Percentiles rank a stretch among this genome's conserved stretches.
Conservation (phyloP, 1,140 invertebrate species). For the Lordiphosa collinella region DNA sequence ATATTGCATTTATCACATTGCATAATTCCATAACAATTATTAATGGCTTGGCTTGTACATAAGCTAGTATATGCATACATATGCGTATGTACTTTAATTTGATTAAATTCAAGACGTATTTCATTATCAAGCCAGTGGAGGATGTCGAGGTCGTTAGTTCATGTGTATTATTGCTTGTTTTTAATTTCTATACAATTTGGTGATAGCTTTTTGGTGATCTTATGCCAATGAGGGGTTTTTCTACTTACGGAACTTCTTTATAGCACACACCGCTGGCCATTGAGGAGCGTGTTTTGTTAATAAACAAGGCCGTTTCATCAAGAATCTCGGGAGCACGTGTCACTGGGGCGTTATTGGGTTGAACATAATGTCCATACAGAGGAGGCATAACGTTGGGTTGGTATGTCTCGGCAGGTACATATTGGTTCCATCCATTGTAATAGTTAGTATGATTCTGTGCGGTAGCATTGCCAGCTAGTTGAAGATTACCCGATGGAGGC, state of each 20-base stretch:
- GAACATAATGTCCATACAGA: conserved; percentile 43
- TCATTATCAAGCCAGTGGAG: conserved; percentile 60
- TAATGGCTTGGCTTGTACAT: conserved; percentile 11
- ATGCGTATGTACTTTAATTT: conserved; percentile 11
- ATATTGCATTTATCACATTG: background rate
- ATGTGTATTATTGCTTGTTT: conserved; percentile 40
- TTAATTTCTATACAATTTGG: conserved; percentile 21
- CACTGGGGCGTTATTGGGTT: conserved; percentile 13
- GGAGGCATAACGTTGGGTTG: conserved; percentile 24
- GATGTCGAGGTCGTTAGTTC: conserved; percentile 66
- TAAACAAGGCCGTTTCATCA: conserved; percentile 67
- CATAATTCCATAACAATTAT: background rate
- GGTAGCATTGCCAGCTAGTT: conserved; percentile 31
- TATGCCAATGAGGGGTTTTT: conserved; percentile 6
- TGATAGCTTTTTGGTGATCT: conserved; percentile 19
- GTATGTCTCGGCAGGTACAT: conserved; percentile 61
- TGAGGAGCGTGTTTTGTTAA: conserved; percentile 64
- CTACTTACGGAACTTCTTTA: conserved; percentile 82
- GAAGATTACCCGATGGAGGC: conserved; percentile 49
- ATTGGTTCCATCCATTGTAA: conserved; percentile 22
- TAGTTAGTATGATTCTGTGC: conserved; percentile 21
- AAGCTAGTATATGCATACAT: background rate
- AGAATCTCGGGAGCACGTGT: conserved; percentile 37
- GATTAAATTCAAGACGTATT: conserved; percentile 39
- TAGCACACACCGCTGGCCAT: conserved; percentile 81